Percentiles rank a stretch among this genome's conserved stretches.
Evolutionary conservation across 1,140 invertebrate species (phyloP).

Genomic region (Pseudachorutes palmiensis): DNA sequence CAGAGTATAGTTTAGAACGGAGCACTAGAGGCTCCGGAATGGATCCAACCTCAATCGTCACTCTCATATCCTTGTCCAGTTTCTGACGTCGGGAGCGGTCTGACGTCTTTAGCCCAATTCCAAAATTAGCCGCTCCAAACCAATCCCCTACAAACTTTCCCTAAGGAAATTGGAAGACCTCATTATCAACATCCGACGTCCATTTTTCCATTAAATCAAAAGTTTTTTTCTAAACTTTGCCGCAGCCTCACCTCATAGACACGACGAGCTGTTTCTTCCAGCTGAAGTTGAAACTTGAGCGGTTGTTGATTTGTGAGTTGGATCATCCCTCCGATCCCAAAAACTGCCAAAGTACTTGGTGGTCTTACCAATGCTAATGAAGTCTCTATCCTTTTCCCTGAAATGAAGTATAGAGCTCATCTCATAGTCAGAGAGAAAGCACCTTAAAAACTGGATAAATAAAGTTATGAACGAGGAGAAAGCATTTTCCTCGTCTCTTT

Average conservation of each 20-base stretch:
- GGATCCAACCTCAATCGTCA: constrained; percentile 21
- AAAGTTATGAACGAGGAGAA: too few relatives aligned
- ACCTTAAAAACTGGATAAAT: too few relatives aligned
- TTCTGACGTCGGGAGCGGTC: constrained; percentile 25
- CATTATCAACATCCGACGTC: background rate
- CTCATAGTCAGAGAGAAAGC: too few relatives aligned
- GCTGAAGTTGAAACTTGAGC: constrained; percentile 20
- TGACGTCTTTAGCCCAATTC: constrained; percentile 7
- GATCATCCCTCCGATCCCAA: constrained; percentile 30
- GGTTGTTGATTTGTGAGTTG: constrained; percentile 23
- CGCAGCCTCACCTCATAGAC: constrained; percentile 29
- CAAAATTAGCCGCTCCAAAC: constrained; percentile 27
- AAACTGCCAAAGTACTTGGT: constrained; percentile 32
- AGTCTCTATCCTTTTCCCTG: constrained; percentile 33
- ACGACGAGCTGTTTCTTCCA: constrained; percentile 28
- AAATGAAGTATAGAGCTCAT: too few relatives aligned
- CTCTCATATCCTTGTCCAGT: constrained; percentile 18
- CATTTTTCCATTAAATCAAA: background rate
- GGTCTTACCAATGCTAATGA: constrained; percentile 33
- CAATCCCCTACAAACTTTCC: constrained; percentile 24
- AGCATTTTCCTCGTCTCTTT: too few relatives aligned
- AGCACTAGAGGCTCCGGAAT: constrained; percentile 18
- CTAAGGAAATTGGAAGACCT: constrained; percentile 9
- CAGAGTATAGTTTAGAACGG: constrained; percentile 18
- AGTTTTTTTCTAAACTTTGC: background rate